These are phyloP conservation scores for Drosophila prostipennis DNA, from an alignment of 2,888 invertebrate species.

Conservation along the genomic window DNA sequence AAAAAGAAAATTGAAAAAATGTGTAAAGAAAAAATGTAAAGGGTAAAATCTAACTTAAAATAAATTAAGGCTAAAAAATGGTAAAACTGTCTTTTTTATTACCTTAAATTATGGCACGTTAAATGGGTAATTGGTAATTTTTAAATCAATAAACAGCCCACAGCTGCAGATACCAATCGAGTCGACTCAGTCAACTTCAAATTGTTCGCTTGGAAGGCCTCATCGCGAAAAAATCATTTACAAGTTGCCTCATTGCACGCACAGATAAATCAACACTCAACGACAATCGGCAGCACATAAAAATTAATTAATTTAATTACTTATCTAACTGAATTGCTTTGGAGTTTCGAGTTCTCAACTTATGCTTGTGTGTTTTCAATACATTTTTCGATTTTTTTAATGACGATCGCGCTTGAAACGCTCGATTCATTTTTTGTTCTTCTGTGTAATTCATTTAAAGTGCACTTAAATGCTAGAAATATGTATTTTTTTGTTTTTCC, in stretches of 20 bases:
- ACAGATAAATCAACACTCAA: slow-evolving; percentile 53
- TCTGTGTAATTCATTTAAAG: slow-evolving; percentile 41
- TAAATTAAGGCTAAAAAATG: neutral
- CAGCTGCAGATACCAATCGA: slow-evolving; percentile 53
- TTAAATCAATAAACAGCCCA: slow-evolving; percentile 44
- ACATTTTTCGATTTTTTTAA: slow-evolving; percentile 39
- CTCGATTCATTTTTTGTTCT: slow-evolving; percentile 33
- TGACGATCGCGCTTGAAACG: slow-evolving; percentile 57
- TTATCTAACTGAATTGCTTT: slow-evolving; percentile 60
- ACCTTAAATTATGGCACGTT: slow-evolving; percentile 11
- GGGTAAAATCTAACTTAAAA: neutral
- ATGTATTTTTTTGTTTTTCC: slow-evolving; percentile 48
- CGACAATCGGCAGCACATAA: slow-evolving; percentile 59
- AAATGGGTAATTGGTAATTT: slow-evolving; percentile 35
- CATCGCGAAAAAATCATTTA: slow-evolving; percentile 30
- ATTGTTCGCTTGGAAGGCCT: slow-evolving; percentile 57
- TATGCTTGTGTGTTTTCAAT: slow-evolving; percentile 37
- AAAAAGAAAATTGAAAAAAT: no score
- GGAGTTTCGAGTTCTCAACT: slow-evolving; percentile 44
- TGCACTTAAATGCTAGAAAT: slow-evolving; percentile 57
- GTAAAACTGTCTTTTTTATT: neutral
- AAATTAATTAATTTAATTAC: slow-evolving; percentile 78
- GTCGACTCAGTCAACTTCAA: slow-evolving; percentile 46
- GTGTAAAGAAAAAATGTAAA: neutral
- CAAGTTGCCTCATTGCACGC: slow-evolving; percentile 55